Conservation (phyloP, 2,797 vertebrate species). For the Muscicapa striata region DNA sequence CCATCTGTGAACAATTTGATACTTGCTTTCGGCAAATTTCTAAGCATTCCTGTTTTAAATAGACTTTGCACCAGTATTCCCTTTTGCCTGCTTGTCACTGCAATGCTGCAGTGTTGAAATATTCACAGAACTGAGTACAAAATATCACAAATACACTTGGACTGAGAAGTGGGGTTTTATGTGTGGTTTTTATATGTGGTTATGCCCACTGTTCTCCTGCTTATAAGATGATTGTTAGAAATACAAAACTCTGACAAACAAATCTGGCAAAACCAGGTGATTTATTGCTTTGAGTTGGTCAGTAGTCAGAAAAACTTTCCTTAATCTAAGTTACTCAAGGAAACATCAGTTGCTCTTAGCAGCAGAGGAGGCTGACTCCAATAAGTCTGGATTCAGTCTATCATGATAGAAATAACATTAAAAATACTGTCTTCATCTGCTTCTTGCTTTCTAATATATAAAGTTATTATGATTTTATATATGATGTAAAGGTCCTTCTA, state of each 20-base stretch:
- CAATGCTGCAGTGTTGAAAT: constrained; percentile 22
- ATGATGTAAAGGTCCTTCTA: background rate
- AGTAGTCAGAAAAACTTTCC: background rate
- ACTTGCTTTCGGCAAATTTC: constrained; percentile 48
- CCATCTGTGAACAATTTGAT: constrained; percentile 63
- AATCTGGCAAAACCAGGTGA: background rate
- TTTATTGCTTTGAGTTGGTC: background rate
- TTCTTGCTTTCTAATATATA: background rate
- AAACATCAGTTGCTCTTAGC: background rate
- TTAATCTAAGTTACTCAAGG: background rate
- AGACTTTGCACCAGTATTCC: constrained; percentile 36
- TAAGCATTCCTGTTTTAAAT: constrained; percentile 48
- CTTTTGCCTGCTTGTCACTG: background rate
- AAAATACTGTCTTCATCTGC: background rate
- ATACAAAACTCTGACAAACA: background rate
- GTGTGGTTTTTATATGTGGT: background rate
- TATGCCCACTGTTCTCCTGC: background rate
- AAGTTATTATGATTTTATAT: background rate
- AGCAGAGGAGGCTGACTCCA: background rate
- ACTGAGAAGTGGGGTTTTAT: background rate
- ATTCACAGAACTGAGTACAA: background rate
- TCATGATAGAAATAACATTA: background rate
- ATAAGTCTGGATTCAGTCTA: background rate
- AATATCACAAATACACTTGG: background rate
- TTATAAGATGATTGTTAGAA: background rate